Conservation (phyloP, 1,140 invertebrate genomes). For the Oryctes rhinoceros region DNA sequence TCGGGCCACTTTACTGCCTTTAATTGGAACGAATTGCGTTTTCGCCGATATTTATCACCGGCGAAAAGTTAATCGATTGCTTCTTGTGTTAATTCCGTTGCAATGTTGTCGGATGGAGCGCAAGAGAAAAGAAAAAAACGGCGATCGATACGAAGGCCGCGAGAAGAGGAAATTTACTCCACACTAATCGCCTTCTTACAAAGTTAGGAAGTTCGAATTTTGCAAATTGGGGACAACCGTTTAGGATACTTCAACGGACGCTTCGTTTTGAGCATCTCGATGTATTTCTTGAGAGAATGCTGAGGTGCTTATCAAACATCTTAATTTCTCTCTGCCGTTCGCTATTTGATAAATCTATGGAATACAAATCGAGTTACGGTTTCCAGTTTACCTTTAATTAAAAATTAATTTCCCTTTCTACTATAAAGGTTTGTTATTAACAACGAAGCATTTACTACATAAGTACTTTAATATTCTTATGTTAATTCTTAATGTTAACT, state of each 20-base stretch:
- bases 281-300: too few species aligned
- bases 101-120: background rate
- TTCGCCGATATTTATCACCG: constrained; percentile 30
- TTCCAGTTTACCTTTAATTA: too few species aligned
- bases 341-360: too few species aligned
- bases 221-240: background rate
- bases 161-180: constrained; percentile 22
- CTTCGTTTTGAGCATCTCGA: background rate
- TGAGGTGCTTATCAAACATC: too few species aligned
- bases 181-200: background rate
- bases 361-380: too few species aligned
- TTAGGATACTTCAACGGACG: background rate
- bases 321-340: too few species aligned
- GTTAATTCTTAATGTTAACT: too few species aligned
- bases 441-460: too few species aligned
- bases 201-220: constrained; percentile 27
- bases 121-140: background rate
- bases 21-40: constrained; percentile 34
- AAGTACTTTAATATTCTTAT: too few species aligned
- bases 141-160: constrained; percentile 17
- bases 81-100: constrained; percentile 29
- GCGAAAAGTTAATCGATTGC: constrained; percentile 33
- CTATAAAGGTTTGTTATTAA: too few species aligned
- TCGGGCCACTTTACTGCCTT: constrained; percentile 10
- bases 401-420: too few species aligned